phyloP scores from a whole-genome alignment of 2,797 vertebrate species.

The Micropoecilia bifurca region DNA sequence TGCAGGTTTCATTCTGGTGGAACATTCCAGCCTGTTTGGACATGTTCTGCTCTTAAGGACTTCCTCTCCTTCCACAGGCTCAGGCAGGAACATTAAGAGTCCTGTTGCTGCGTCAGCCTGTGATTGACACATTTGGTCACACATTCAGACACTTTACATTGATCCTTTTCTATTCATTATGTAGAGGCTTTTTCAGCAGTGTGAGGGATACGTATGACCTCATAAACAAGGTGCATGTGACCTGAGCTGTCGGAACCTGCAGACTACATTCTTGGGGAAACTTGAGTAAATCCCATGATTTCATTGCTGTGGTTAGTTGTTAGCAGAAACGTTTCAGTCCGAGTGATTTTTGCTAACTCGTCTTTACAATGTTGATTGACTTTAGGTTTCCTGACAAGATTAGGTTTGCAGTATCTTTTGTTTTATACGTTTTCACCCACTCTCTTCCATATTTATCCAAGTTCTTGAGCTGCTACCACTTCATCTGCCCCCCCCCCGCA shows the following conservation, averaged over 20 bases:
- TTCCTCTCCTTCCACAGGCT: not conserved
- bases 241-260: constrained; percentile 7
- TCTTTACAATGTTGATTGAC: not conserved
- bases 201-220: constrained; percentile 19
- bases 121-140: constrained; percentile 34
- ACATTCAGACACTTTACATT: constrained; percentile 19
- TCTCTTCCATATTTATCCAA: not conserved
- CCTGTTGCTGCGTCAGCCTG: not conserved
- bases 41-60: not conserved
- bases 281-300: not conserved
- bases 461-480: not conserved
- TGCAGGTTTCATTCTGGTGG: not conserved
- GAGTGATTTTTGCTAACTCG: not conserved
- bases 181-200: constrained; percentile 3
- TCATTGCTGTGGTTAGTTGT: not conserved
- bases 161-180: constrained; percentile 16
- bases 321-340: not conserved
- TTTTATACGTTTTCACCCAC: not conserved
- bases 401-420: not conserved
- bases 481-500: not conserved
- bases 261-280: not conserved
- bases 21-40: not conserved
- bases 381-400: not conserved
- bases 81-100: not conserved
- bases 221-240: constrained; percentile 17